Evolutionary conservation across 2,797 vertebrate genomes (phyloP), one percentile per base, ranked within the genome.

Genomic region (Echiichthys vipera): DNA sequence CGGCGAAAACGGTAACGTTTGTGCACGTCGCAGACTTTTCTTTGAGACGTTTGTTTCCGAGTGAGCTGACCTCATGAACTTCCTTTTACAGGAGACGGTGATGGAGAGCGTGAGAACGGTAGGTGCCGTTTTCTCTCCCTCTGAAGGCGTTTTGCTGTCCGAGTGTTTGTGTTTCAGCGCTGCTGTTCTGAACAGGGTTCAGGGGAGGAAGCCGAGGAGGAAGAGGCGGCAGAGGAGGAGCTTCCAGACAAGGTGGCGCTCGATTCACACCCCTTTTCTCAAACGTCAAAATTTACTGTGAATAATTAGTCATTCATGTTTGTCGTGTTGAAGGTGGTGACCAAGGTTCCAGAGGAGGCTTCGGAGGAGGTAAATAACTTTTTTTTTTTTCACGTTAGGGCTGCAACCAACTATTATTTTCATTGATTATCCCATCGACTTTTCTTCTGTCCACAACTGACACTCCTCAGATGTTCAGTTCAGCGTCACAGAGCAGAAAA

Each of bases 291-390:
- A n/a, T n/a, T n/a, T n/a, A n/a, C n/a, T n/a, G n/a, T n/a, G n/a
- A n/a, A n/a, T n/a, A n/a, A n/a, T n/a, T n/a, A n/a, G n/a, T n/a
- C n/a, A 13, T 22, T 36, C 17, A 46, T 72, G 4, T 7, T 55
- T 43, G 5, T 58, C 81, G 6, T 79, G 49, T 79, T 80, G 12
- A 67, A 94, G 93, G 81, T 81, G 81, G 50, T 0, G 87, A 83
- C 1, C 50, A 27, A 5, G 74, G 74, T 25, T 77, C 65, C 20
- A 75, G 64, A 81, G 78, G 85, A 34, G 65, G 71, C 55, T 90
- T 87, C 66, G 82, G 92, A 43, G 86, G 93, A 84, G 93, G 85
- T 88, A 80, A 67, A 14, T 20, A 11, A 49, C 0, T n/a, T n/a
- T n/a, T n/a, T n/a, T n/a, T n/a, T n/a, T n/a, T n/a, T n/a, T n/a